A percentile compares a stretch with the other conserved stretches of the same genome.
Evolutionary conservation across 2,797 vertebrate genomes (phyloP).

Genomic region (Phoxinus dragarum): DNA sequence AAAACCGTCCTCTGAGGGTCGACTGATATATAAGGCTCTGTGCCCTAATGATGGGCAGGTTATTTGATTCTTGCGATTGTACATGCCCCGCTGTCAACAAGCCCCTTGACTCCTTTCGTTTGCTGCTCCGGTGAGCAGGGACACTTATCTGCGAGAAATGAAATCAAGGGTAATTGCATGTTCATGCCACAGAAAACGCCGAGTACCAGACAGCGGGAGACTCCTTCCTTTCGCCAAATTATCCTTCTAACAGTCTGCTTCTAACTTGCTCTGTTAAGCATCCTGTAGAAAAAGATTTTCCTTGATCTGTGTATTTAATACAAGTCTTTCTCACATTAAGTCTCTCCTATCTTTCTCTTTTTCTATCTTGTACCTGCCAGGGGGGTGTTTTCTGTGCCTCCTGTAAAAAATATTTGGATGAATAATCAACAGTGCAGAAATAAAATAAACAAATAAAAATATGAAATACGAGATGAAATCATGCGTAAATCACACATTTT

Average conservation of each 20-base stretch:
- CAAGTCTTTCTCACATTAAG: constrained; percentile 38
- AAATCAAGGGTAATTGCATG: constrained; percentile 79
- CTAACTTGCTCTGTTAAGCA: constrained; percentile 61
- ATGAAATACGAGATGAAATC: not conserved
- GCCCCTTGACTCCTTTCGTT: constrained; percentile 69
- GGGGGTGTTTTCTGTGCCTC: not conserved
- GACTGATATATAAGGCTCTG: not conserved
- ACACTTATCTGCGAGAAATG: constrained; percentile 73
- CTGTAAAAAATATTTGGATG: not conserved
- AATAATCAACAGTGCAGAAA: constrained; percentile 23
- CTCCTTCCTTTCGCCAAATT: constrained; percentile 71
- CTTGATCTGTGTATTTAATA: constrained; percentile 49
- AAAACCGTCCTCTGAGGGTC: not conserved
- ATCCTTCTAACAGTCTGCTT: constrained; percentile 70
- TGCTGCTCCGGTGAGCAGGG: constrained; percentile 71
- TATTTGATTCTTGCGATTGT: constrained; percentile 65
- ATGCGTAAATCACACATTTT: not conserved
- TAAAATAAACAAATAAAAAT: not conserved
- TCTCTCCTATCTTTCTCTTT: constrained; percentile 11
- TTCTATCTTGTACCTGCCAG: not conserved
- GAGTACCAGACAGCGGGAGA: constrained; percentile 75
- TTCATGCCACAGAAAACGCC: constrained; percentile 75
- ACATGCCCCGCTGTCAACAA: constrained; percentile 66
- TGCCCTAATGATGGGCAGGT: constrained; percentile 44
- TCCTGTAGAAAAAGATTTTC: constrained; percentile 59